Percentiles rank a stretch among this genome's conserved stretches.
These are phyloP conservation scores for Eospalax fontanierii DNA, from an alignment of 2,797 vertebrate genomes.

Conservation along the genomic window DNA sequence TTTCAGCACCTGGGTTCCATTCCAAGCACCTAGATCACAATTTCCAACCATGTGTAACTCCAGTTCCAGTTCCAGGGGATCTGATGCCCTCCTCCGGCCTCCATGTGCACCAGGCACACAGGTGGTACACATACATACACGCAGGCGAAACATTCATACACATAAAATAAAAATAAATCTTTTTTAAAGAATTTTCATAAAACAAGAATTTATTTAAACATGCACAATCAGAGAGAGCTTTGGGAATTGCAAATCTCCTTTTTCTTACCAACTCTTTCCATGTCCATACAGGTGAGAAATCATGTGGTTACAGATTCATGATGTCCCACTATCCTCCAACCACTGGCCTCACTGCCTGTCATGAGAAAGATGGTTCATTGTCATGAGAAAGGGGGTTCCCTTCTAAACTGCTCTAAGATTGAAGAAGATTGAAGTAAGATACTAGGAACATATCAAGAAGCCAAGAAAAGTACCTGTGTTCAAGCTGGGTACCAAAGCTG, in stretches of 20 bases:
- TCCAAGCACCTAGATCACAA: no score
- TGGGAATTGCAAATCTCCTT: not conserved
- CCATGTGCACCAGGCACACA: no score
- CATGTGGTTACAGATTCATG: not conserved
- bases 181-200: not conserved
- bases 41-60: no score
- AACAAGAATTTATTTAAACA: not conserved
- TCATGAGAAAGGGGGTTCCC: not conserved
- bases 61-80: no score
- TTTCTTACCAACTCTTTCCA: constrained; percentile 29
- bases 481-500: not conserved
- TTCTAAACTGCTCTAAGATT: not conserved
- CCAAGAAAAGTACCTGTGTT: not conserved
- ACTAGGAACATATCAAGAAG: not conserved
- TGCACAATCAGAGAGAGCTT: not conserved
- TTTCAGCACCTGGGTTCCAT: no score
- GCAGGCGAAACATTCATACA: no score
- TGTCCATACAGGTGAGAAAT: not conserved
- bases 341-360: not conserved
- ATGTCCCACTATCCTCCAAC: not conserved
- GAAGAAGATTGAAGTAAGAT: not conserved
- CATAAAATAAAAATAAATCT: no score
- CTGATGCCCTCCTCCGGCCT: no score
- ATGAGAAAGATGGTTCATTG: not conserved
- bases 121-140: no score